phyloP scores from a whole-genome alignment of 2,113 vertebrate genomes.

The Leptocoma aspasia region DNA sequence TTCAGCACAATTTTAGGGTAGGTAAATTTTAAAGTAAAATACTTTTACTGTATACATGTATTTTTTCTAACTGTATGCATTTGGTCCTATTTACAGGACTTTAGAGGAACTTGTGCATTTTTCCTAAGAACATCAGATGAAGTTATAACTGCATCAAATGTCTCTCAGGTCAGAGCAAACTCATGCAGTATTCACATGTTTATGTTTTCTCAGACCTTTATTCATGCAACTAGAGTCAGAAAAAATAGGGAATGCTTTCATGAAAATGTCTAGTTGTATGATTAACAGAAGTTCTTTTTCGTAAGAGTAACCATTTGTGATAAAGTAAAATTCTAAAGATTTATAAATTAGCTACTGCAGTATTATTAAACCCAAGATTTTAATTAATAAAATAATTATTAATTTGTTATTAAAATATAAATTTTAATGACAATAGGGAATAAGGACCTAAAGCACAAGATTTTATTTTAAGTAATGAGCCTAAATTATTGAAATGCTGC shows the following conservation, averaged over 20 bases:
- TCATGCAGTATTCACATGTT: background rate
- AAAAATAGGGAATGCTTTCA: background rate
- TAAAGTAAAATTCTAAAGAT: background rate
- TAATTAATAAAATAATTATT: background rate
- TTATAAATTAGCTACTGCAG: background rate
- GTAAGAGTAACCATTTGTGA: background rate
- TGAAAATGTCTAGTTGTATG: background rate
- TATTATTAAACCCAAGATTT: background rate
- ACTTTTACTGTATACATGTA: background rate
- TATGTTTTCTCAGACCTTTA: background rate
- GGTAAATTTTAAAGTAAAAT: background rate
- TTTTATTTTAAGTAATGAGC: background rate
- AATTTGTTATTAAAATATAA: background rate
- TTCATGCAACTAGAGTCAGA: background rate
- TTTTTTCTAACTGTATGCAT: background rate
- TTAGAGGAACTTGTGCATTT: conserved; percentile 79
- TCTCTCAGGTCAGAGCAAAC: conserved; percentile 74
- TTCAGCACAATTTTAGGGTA: background rate
- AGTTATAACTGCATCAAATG: conserved; percentile 72
- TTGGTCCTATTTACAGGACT: conserved; percentile 58
- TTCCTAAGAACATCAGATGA: conserved; percentile 77
- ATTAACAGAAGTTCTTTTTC: background rate
- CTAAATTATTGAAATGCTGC: background rate
- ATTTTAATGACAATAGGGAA: background rate
- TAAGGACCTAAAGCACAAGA: background rate